Conservation (phyloP, 2,797 vertebrate genomes). For the Etheostoma perlongum region DNA sequence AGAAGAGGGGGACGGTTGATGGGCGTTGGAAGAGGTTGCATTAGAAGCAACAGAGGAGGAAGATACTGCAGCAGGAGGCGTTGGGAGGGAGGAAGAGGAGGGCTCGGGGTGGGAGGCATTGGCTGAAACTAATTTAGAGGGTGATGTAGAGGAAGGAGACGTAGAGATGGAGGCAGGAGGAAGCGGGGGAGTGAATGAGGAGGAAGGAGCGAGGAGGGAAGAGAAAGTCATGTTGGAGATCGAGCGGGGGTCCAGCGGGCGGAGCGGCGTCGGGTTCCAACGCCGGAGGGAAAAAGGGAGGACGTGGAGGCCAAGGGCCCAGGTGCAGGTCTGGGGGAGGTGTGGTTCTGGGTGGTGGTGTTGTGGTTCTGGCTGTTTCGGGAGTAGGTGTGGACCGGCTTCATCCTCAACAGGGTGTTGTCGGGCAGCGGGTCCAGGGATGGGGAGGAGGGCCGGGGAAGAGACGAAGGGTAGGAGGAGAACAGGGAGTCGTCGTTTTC, state of each 20-base stretch:
- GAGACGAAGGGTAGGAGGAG: constrained; percentile 27
- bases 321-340: constrained; percentile 30
- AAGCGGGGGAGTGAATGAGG: not conserved
- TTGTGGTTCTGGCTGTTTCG: constrained; percentile 40
- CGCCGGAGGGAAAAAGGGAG: not conserved
- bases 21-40: not conserved
- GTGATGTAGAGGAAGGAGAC: not conserved
- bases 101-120: constrained; percentile 4
- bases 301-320: constrained; percentile 39
- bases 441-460: constrained; percentile 9
- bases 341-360: constrained; percentile 30
- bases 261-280: constrained; percentile 21
- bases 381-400: constrained; percentile 74
- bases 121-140: constrained; percentile 19
- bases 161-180: not conserved
- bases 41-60: constrained; percentile 3
- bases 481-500: constrained; percentile 61
- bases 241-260: not conserved
- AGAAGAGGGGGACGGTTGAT: not conserved
- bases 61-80: not conserved
- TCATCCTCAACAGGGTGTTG: constrained; percentile 45
- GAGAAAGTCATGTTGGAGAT: not conserved
- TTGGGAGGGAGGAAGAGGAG: constrained; percentile 10
- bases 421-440: constrained; percentile 54
- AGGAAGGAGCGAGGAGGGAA: constrained; percentile 2